These are phyloP conservation scores for Ceriagrion tenellum DNA, from an alignment of 2,888 invertebrate genomes.

Conservation along the genomic window DNA sequence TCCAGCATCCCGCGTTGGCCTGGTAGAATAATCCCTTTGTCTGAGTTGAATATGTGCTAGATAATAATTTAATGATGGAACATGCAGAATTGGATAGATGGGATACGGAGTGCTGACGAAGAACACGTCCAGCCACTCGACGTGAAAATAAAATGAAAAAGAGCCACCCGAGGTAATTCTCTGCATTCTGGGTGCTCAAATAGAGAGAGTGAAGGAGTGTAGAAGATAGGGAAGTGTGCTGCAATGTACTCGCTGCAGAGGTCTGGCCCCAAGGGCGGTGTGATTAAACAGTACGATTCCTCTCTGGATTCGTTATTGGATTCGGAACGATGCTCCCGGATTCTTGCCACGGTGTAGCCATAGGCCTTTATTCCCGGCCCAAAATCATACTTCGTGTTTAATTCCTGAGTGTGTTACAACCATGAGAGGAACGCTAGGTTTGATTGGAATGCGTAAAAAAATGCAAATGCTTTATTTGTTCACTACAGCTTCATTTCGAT, in stretches of 20 bases:
- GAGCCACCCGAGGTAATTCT: no score
- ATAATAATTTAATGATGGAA: no score
- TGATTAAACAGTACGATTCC: not conserved
- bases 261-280: not conserved
- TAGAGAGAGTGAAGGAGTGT: no score
- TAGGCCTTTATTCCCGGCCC: not conserved
- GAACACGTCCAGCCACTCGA: not conserved
- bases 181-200: not conserved
- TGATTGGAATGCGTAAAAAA: no score
- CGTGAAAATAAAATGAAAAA: not conserved
- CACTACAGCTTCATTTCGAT: no score
- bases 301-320: not conserved
- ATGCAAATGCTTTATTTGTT: no score
- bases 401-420: not conserved
- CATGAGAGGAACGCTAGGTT: not conserved
- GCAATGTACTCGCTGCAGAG: not conserved
- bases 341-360: not conserved
- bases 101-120: no score
- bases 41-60: no score
- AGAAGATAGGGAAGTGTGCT: not conserved
- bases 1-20: no score
- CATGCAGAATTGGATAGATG: no score
- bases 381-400: not conserved
- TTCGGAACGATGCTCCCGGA: not conserved
- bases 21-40: no score